phyloP scores from a whole-genome alignment of 35 echinoderm and acorn worm species.

The Diadema setosum region DNA sequence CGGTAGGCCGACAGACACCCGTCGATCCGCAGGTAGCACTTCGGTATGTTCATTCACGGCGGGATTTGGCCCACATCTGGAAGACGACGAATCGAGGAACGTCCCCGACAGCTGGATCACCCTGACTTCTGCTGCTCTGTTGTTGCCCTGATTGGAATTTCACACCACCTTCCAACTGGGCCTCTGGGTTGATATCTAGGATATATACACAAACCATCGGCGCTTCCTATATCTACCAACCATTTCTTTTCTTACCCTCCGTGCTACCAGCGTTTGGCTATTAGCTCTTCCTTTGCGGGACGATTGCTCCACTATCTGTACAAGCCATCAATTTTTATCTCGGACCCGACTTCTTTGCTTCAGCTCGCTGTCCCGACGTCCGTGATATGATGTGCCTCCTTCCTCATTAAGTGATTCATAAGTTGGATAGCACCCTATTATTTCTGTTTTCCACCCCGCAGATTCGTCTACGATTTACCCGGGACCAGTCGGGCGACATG shows the following conservation, averaged over 20 bases:
- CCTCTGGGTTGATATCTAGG: background rate
- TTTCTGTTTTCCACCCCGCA: background rate
- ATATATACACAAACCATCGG: background rate
- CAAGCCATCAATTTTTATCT: background rate
- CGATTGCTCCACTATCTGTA: background rate
- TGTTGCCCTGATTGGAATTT: background rate
- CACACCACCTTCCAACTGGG: background rate
- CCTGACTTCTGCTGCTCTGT: background rate
- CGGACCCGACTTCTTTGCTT: background rate
- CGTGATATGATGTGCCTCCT: too few species aligned
- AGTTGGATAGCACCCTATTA: background rate
- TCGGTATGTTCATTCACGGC: too few species aligned
- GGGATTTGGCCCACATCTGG: too few species aligned
- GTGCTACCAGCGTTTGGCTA: background rate
- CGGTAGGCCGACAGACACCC: background rate
- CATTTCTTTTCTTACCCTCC: too few species aligned
- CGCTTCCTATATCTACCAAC: background rate
- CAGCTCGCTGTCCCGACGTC: too few species aligned
- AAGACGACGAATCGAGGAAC: background rate
- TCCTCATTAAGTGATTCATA: background rate
- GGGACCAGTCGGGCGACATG: slow-evolving; percentile 32
- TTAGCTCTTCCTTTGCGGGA: background rate
- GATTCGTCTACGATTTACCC: slow-evolving; percentile 40
- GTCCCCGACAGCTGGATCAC: background rate
- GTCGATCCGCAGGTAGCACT: background rate